Evolutionary conservation across 2,113 vertebrate species (phyloP), one percentile per base, ranked within the genome.

Genomic region (Rhineura floridana): DNA sequence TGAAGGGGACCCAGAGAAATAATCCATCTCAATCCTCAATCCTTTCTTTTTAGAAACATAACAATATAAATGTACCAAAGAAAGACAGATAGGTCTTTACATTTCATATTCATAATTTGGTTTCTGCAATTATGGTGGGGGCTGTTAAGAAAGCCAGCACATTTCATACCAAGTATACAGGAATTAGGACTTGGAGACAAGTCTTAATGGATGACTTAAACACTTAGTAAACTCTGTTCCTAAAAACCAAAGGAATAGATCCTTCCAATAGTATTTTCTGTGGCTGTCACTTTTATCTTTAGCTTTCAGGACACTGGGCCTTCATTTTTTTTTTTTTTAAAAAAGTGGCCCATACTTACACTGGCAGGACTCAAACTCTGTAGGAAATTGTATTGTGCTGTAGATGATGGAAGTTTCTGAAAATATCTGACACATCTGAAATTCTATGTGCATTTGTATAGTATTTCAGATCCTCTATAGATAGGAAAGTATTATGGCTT

Each of bases 251-350:
- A 90, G 85, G 91, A 93, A 94, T 84, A 90, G 94, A 94, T 89
- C 50, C 88, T 87, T 85, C 93, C 65, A 44, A 83, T 89, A 88
- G 91, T 92, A 91, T 80, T 87, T 88, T 92, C 90, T 81, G 92
- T 3, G 30, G 89, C 89, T 91, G 91, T 95, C 90, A 90, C 65
- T 95, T 95, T 94, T 89, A 94, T 94, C 92, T 90, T 94, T 91
- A 93, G 76, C 90, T 90, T 83, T 89, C 82, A 89, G 90, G 91
- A 92, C 79, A 86, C 81, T 89, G 88, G 90, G 89, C 83, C 91
- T 87, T 85, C 91, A 21, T 0, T 59, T 46, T 67, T 55, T n/a
- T n/a, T n/a, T n/a, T n/a, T 62, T 25, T 55, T 55, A 33, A 15
- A 75, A 75, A 42, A 42, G 19, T 81, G 85, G 81, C 75, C 90